phyloP scores from a whole-genome alignment of 2,888 invertebrate species.

The Sympetrum striolatum region DNA sequence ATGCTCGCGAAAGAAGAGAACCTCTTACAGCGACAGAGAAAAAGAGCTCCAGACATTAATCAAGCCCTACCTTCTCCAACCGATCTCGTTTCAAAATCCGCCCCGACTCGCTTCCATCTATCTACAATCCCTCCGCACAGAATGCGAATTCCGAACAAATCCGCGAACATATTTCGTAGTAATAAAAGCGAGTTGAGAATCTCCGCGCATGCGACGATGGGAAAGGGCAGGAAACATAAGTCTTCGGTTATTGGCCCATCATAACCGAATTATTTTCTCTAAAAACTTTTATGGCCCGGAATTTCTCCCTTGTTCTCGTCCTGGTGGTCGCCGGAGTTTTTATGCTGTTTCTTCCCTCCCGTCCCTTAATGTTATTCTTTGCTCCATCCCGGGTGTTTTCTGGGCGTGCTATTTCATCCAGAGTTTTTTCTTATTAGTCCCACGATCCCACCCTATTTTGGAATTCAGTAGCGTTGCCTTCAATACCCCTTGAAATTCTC shows the following conservation, averaged over 20 bases:
- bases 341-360: background rate
- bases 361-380: background rate
- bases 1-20: conserved; percentile 4
- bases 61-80: background rate
- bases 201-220: background rate
- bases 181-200: background rate
- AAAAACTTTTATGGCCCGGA: background rate
- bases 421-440: background rate
- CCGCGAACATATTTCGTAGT: background rate
- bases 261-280: background rate
- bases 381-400: background rate
- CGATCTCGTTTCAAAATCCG: background rate
- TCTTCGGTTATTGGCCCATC: conserved; percentile 7
- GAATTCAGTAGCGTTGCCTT: background rate
- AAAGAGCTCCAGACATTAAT: background rate
- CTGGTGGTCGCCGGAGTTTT: background rate
- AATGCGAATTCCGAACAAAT: conserved; percentile 8
- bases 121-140: background rate
- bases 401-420: background rate
- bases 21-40: background rate
- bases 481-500: background rate
- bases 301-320: background rate
- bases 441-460: background rate
- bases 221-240: conserved; percentile 23
- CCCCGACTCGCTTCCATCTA: background rate